A percentile compares a stretch with the other conserved stretches of the same genome.
Conservation (phyloP, 2,888 invertebrate species). For the Phasia obesa region DNA sequence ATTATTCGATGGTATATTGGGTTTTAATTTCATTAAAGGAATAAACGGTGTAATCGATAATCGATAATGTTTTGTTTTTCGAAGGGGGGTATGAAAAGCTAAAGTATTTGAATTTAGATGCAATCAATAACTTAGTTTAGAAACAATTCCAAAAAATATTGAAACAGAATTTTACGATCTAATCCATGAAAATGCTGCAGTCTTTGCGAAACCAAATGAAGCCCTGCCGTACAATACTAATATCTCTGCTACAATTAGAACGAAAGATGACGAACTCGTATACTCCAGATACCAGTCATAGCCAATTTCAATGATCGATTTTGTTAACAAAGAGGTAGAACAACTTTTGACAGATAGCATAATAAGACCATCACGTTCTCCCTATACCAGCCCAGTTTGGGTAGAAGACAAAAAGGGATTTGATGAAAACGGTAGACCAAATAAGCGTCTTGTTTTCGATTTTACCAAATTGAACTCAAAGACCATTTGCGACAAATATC, state of each 20-base stretch:
- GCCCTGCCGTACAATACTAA: slow-evolving; percentile 36
- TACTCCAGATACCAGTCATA: slow-evolving; percentile 44
- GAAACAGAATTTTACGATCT: not conserved
- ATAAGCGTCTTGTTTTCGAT: slow-evolving; percentile 44
- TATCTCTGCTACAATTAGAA: slow-evolving; percentile 48
- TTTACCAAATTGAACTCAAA: slow-evolving; percentile 49
- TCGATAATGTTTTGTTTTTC: not conserved
- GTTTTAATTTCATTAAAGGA: slow-evolving; percentile 58
- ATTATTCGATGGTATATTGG: slow-evolving; percentile 67
- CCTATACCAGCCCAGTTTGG: slow-evolving; percentile 39
- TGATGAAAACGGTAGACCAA: slow-evolving; percentile 45
- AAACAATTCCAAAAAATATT: not conserved
- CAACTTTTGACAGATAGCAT: too few species aligned
- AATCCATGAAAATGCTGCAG: not conserved
- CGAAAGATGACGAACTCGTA: slow-evolving; percentile 36
- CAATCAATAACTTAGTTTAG: not conserved
- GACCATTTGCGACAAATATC: slow-evolving; percentile 52
- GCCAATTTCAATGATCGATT: slow-evolving; percentile 47
- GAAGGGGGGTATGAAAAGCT: not conserved
- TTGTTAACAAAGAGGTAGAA: slow-evolving; percentile 52
- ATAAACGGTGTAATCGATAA: slow-evolving; percentile 39
- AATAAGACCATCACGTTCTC: too few species aligned
- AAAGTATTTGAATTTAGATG: not conserved
- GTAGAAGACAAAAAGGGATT: slow-evolving; percentile 58
- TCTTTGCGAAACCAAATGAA: slow-evolving; percentile 36